Conservation (phyloP, 2,113 vertebrate species). For the Oncorhynchus mykiss region DNA sequence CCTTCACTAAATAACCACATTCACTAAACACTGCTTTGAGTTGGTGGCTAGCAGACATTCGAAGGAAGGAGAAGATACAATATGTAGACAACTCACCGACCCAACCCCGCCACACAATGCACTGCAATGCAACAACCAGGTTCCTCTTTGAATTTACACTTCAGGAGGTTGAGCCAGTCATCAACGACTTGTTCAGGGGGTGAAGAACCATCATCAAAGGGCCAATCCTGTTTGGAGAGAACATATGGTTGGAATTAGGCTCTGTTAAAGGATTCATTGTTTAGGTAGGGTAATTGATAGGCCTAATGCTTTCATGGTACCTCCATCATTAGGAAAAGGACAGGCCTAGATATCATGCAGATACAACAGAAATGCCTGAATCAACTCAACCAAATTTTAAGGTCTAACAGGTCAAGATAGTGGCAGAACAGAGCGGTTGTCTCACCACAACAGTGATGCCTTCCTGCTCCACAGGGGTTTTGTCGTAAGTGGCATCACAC, state of each 20-base stretch:
- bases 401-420: too few species aligned
- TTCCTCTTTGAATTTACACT: slow-evolving; percentile 90
- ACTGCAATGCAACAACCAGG: slow-evolving; percentile 93
- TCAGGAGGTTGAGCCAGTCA: slow-evolving; percentile 91
- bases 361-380: too few species aligned
- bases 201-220: slow-evolving; percentile 93
- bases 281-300: too few species aligned
- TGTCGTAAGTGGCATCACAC: slow-evolving; percentile 94
- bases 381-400: too few species aligned
- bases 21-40: too few species aligned
- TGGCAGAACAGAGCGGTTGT: slow-evolving; percentile 17
- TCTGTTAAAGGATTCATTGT: too few species aligned
- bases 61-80: too few species aligned
- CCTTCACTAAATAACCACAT: background rate
- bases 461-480: slow-evolving; percentile 93
- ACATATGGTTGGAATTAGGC: too few species aligned
- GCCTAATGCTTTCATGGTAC: too few species aligned
- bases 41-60: too few species aligned
- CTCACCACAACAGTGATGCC: slow-evolving; percentile 93
- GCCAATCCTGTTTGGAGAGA: slow-evolving; percentile 84
- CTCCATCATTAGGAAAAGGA: too few species aligned
- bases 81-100: slow-evolving; percentile 75
- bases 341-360: too few species aligned
- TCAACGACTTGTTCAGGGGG: slow-evolving; percentile 93
- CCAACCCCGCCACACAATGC: slow-evolving; percentile 93